phyloP scores from a whole-genome alignment of 2,797 vertebrate genomes.

The Tapirus indicus region DNA sequence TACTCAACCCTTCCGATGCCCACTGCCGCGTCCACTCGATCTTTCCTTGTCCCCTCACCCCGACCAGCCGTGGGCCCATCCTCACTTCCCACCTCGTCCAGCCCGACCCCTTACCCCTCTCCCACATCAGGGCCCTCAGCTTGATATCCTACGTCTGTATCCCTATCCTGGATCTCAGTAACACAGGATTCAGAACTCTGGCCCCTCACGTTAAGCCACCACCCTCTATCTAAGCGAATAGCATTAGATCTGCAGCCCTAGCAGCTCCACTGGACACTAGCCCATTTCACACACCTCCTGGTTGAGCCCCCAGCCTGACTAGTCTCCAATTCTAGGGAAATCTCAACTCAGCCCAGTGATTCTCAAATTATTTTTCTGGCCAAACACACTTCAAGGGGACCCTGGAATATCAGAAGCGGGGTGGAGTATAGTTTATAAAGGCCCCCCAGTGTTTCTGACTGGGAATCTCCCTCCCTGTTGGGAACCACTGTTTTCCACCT shows the following conservation, averaged over 20 bases:
- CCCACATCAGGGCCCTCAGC: not conserved
- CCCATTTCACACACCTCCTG: not conserved
- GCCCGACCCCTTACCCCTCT: not conserved
- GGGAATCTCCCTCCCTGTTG: not conserved
- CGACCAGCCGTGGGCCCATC: not conserved
- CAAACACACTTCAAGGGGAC: not conserved
- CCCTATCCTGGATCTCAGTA: conserved; percentile 11
- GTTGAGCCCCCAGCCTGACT: not conserved
- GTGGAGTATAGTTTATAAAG: conserved; percentile 16
- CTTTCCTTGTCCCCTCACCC: not conserved
- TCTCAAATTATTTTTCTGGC: conserved; percentile 33
- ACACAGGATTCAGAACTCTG: conserved; percentile 39
- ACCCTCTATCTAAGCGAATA: not conserved
- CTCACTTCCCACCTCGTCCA: not conserved
- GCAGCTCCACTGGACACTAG: not conserved
- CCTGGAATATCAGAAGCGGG: not conserved
- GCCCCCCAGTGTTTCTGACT: not conserved
- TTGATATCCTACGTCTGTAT: not conserved
- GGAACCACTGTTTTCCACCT: not conserved
- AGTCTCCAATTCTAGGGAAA: not conserved
- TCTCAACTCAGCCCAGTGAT: not conserved
- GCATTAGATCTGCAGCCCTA: not conserved
- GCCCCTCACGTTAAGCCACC: not conserved
- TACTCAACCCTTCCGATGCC: not conserved
- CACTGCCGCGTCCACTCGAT: not conserved